Base-by-base conservation (phyloP, 2,888 invertebrate species). In the Frankliniella intonsa region DNA sequence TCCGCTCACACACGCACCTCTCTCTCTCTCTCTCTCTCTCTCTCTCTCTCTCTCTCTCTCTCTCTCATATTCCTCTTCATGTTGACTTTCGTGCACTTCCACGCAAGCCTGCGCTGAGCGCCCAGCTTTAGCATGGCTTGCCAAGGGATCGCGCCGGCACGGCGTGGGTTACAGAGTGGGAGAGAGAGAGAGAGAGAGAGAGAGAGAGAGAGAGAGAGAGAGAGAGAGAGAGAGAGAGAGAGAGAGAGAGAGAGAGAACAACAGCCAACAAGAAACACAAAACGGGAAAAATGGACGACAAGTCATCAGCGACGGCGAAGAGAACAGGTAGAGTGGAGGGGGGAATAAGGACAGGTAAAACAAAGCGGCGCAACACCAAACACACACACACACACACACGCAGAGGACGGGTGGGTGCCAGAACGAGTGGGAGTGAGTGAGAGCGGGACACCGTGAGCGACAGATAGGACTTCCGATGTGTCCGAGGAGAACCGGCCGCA, bases 221-320 rank as follows among this genome's bases (percentile, higher is more conserved):
- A 38, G 38, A 38, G 38, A 38, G 38, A 38, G 38, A 38, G 38
- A 38, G 38, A 38, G 38, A 38, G 38, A 38, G 38, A 38, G 38
- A 38, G 38, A 38, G 38, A 38, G 38, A 38, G 38, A 38, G 55
- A 14, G 55, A 55, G 55, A 55, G 19, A 55, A 62, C 12, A 62
- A 14, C 0, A n/a, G n/a, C 22, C 69, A 76, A 76, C 69, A 76
- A 76, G 69, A 25, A 76, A 25, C 69, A 25, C 69, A 25, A 76
- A 76, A 76, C 69, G 69, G 69, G 69, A 76, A 76, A 76, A 76
- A 76, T 76, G 69, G 69, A 76, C 69, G 69, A 76, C 69, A 76
- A 76, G 69, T 76, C 69, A 76, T 76, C 69, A 76, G 69, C 25
- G 62, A 76, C 69, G 69, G 25, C 8, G 69, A 76, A 12, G 69